Conservation (phyloP, 2,113 vertebrate genomes). For the Petrocephalus zakoni region DNA sequence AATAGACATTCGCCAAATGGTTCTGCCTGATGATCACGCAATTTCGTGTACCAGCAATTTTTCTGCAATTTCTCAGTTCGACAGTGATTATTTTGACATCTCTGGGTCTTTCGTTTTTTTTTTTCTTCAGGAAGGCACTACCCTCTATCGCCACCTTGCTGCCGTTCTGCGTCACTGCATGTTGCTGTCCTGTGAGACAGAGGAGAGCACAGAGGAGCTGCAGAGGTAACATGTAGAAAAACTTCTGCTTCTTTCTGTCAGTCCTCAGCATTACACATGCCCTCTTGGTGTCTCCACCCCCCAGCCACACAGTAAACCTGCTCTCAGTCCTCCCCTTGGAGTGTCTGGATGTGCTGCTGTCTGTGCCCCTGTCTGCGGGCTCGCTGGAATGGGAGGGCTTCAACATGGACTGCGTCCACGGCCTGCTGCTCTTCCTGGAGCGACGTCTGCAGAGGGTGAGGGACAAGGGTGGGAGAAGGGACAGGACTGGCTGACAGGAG, state of each 20-base stretch:
- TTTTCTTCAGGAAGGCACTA: conserved; percentile 54
- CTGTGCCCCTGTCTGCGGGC: conserved; percentile 51
- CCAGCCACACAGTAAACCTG: conserved; percentile 65
- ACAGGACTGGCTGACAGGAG: neutral
- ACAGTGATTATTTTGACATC: neutral
- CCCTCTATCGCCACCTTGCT: conserved; percentile 66
- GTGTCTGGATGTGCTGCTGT: conserved; percentile 65
- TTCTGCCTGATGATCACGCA: neutral
- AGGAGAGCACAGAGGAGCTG: conserved; percentile 61
- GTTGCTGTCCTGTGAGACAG: conserved; percentile 49
- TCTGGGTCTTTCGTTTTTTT: neutral
- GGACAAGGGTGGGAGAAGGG: neutral
- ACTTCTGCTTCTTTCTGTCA: neutral
- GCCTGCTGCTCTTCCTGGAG: conserved; percentile 64
- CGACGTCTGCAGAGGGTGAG: conserved; percentile 61
- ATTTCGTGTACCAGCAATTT: neutral
- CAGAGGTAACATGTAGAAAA: conserved; percentile 45
- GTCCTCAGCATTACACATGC: neutral
- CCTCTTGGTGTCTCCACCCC: neutral
- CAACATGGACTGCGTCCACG: conserved; percentile 66
- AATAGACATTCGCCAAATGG: neutral
- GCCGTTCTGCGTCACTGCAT: conserved; percentile 65
- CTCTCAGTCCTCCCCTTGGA: conserved; percentile 68
- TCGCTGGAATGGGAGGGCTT: conserved; percentile 64
- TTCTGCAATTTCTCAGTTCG: conserved; percentile 2